Evolutionary conservation across 2,797 vertebrate genomes (phyloP).

Genomic region (Pogoniulus pusillus): DNA sequence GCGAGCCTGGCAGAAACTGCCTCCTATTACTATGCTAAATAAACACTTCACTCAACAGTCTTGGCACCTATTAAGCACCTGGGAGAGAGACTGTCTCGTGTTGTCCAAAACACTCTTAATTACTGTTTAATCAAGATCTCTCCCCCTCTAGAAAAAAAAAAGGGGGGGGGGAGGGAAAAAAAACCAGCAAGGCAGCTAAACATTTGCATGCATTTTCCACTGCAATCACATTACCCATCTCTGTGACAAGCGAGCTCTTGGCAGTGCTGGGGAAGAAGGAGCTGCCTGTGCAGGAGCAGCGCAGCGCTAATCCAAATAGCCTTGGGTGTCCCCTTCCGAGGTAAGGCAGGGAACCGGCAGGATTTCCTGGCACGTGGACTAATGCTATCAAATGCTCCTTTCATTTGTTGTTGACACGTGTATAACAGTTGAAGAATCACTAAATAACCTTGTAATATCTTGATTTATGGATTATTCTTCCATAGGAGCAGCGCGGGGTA

Average conservation of each 20-base stretch:
- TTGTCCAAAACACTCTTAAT: conserved; percentile 71
- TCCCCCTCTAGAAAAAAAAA: conserved; percentile 32
- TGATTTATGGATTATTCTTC: conserved; percentile 66
- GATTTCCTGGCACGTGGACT: conserved; percentile 60
- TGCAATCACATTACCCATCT: conserved; percentile 23
- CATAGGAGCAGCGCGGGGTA: neutral
- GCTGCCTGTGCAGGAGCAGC: conserved; percentile 25
- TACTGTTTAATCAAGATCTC: conserved; percentile 68
- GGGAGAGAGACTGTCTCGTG: conserved; percentile 33
- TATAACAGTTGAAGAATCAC: conserved; percentile 56
- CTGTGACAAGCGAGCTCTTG: conserved; percentile 41
- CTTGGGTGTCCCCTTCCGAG: conserved; percentile 8
- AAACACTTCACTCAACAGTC: conserved; percentile 62
- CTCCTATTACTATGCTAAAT: conserved; percentile 48
- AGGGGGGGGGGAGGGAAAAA: neutral
- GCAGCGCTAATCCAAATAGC: conserved; percentile 42
- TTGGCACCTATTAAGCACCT: conserved; percentile 70
- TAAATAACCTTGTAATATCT: conserved; percentile 65
- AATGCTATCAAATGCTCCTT: conserved; percentile 55
- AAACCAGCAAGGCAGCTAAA: neutral
- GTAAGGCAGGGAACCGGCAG: conserved; percentile 35
- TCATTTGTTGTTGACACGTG: conserved; percentile 64
- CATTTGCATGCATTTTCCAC: conserved; percentile 35
- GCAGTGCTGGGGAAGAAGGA: neutral
- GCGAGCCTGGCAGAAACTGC: neutral